These are phyloP conservation scores for Syngnathus rostellatus DNA, from an alignment of 2,797 vertebrate species.

Conservation along the genomic window DNA sequence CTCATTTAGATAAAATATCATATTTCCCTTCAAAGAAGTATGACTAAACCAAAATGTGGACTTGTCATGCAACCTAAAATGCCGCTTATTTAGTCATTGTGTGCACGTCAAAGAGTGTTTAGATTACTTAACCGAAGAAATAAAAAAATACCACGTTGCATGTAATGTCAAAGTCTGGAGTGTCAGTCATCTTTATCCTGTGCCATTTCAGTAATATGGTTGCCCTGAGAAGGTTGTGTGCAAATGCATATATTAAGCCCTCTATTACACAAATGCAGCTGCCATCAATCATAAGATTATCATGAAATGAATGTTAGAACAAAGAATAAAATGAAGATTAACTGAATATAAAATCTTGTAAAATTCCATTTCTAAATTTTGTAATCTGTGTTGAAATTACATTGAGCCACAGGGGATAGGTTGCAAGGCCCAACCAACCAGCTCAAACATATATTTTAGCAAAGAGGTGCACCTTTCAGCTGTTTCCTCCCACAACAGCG, in stretches of 20 bases:
- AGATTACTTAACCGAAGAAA: not conserved
- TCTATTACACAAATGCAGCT: not conserved
- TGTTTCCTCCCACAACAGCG: no score
- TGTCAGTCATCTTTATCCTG: not conserved
- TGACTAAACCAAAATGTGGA: not conserved
- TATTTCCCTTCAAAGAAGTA: not conserved
- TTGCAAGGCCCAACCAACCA: no score
- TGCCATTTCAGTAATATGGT: not conserved
- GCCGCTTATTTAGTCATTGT: not conserved
- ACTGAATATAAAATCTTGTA: no score
- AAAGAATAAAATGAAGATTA: no score
- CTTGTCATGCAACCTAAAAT: not conserved
- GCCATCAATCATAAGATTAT: no score
- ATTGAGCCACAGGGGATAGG: no score
- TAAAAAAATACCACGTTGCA: not conserved
- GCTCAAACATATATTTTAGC: no score
- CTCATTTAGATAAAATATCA: not conserved
- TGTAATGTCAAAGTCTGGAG: not conserved
- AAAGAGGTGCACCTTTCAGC: no score
- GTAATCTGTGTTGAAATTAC: no score
- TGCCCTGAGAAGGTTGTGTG: not conserved
- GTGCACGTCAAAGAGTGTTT: not conserved
- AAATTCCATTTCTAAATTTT: no score
- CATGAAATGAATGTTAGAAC: no score
- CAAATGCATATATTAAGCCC: not conserved